phyloP scores from a whole-genome alignment of 1,140 invertebrate species.

The Littorina saxatilis region DNA sequence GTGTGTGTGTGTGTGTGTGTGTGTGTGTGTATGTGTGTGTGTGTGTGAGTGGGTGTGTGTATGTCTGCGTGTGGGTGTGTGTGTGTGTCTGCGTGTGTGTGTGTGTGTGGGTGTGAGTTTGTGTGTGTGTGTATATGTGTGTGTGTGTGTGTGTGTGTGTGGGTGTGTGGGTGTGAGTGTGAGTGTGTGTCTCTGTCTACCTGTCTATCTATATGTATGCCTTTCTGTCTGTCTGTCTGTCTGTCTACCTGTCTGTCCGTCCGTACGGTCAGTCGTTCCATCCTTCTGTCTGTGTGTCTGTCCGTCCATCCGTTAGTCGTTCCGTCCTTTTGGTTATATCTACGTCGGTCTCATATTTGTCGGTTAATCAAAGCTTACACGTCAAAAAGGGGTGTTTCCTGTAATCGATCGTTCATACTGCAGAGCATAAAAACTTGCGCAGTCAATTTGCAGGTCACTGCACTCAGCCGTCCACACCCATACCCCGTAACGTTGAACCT shows the following conservation, averaged over 20 bases:
- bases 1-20: conserved; percentile 18
- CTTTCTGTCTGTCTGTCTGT: background rate
- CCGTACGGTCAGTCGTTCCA: too few relatives aligned
- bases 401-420: too few relatives aligned
- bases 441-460: too few relatives aligned
- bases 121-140: conserved; percentile 1
- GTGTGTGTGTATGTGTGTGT: conserved; percentile 17
- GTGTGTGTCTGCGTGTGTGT: background rate
- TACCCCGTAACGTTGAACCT: too few relatives aligned
- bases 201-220: background rate
- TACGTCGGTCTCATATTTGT: too few relatives aligned
- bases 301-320: too few relatives aligned
- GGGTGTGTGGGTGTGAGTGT: conserved; percentile 9
- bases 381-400: too few relatives aligned
- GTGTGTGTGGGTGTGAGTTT: background rate
- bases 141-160: conserved; percentile 18
- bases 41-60: conserved; percentile 6
- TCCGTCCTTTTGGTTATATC: too few relatives aligned
- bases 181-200: background rate
- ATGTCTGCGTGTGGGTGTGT: conserved; percentile 7
- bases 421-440: too few relatives aligned
- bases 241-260: background rate
- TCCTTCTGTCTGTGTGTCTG: too few relatives aligned
- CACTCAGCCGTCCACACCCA: too few relatives aligned
- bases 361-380: too few relatives aligned